Conservation (phyloP, 92 coral and sea anemone genomes). For the Epizoanthus fatuus region DNA sequence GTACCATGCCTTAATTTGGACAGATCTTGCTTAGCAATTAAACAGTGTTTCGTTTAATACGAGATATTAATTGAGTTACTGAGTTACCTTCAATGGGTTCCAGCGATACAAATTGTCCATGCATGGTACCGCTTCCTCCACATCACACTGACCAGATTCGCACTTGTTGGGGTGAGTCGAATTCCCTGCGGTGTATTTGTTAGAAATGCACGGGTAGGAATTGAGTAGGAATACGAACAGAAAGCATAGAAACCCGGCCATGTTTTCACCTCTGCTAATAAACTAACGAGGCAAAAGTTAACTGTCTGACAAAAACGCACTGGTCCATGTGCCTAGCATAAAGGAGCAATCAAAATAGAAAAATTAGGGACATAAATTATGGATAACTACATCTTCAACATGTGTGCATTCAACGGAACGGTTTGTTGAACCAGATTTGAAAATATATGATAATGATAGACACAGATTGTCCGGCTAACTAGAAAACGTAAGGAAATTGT, state of each 20-base stretch:
- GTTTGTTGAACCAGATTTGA: too few relatives aligned
- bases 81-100: constrained; percentile 60
- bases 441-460: too few relatives aligned
- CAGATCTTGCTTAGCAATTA: not conserved
- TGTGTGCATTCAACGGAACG: too few relatives aligned
- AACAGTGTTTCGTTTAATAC: too few relatives aligned
- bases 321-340: constrained; percentile 22
- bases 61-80: not conserved
- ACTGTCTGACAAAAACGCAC: not conserved
- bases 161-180: not conserved
- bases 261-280: not conserved
- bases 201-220: not conserved
- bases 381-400: too few relatives aligned
- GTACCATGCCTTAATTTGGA: not conserved
- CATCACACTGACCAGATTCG: too few relatives aligned
- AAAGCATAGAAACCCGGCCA: not conserved
- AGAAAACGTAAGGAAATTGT: too few relatives aligned
- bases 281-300: not conserved
- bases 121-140: constrained; percentile 3
- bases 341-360: too few relatives aligned
- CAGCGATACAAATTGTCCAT: constrained; percentile 56
- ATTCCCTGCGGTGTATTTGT: not conserved
- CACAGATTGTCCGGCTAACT: too few relatives aligned
- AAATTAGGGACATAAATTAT: too few relatives aligned
- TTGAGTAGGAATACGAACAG: not conserved